Evolutionary conservation across 1,140 invertebrate species (phyloP), one percentile per base, ranked within the genome.

Genomic region (Camponotus floridanus): DNA sequence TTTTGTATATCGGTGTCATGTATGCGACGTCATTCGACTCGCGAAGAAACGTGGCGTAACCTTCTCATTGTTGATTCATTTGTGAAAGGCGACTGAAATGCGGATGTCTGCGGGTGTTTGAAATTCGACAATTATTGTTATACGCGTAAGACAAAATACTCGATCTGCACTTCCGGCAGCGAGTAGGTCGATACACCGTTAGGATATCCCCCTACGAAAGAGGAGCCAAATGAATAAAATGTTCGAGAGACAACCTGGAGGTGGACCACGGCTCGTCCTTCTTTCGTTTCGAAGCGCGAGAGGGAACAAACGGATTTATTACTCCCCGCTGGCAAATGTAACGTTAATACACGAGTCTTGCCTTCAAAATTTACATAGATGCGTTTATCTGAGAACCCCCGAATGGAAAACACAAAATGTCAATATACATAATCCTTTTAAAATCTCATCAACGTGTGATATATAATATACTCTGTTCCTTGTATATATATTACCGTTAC

Each of bases 151-250:
- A 62, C 74, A 64, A 59, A 81, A 71, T 80, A 70, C 65, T 83
- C 68, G 61, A 67, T 86, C 86, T 89, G 88, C 92, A 91, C 92
- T 92, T 92, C 90, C 90, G 91, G 89, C 88, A 87, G 89, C 91
- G 91, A 92, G 92, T 93, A 92, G 92, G 93, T 93, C 92, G 90
- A 91, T 87, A 90, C 89, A 93, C 93, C 93, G 93, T 93, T 93
- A 93, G 76, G 87, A 87, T 90, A 91, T 92, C 87, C 91, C 86
- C 88, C 84, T 89, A 78, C 86, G 90, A 85, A 87, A 89, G 65
- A 89, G 76, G 62, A 86, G 62, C 62, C 83, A 70, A 87, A 88
- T 55, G 79, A 88, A 91, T 68, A 90, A 90, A 90, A 80, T 36
- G 83, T 79, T 70, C 33, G 86, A 74, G 78, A 83, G 78, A 83